Evolutionary conservation across 2,888 invertebrate species (phyloP).

Genomic region (Clistopyga incitator): DNA sequence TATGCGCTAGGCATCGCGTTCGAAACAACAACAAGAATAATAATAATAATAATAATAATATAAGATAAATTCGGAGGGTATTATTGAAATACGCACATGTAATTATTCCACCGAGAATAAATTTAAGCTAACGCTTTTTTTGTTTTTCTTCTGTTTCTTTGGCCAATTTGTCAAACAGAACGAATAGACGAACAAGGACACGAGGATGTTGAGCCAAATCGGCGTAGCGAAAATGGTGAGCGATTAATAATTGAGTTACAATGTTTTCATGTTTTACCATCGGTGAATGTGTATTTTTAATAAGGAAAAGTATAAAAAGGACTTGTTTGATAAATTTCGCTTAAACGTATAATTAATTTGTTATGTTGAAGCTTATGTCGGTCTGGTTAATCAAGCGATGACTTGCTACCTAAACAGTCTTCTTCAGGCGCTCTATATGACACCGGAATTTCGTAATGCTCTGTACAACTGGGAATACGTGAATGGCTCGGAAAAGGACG

Average conservation of each 20-base stretch:
- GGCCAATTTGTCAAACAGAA: background rate
- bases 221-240: constrained; percentile 41
- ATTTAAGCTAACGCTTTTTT: background rate
- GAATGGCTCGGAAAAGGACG: constrained; percentile 88
- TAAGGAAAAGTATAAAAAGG: too few species aligned
- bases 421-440: constrained; percentile 95
- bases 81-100: constrained; percentile 51
- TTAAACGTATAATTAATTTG: background rate
- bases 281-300: too few species aligned
- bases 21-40: background rate
- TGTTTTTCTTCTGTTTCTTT: constrained; percentile 1
- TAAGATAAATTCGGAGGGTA: constrained; percentile 6
- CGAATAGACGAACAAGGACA: constrained; percentile 2
- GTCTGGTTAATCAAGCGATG: constrained; percentile 95
- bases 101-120: background rate
- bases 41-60: too few species aligned
- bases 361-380: constrained; percentile 87
- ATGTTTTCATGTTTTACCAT: background rate
- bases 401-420: constrained; percentile 96
- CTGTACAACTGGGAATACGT: constrained; percentile 92
- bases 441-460: constrained; percentile 95
- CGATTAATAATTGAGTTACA: background rate
- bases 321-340: too few species aligned
- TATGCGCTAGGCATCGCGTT: background rate
- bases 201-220: constrained; percentile 37